Conservation (phyloP, 2,888 invertebrate species). For the Brachycybe producta region DNA sequence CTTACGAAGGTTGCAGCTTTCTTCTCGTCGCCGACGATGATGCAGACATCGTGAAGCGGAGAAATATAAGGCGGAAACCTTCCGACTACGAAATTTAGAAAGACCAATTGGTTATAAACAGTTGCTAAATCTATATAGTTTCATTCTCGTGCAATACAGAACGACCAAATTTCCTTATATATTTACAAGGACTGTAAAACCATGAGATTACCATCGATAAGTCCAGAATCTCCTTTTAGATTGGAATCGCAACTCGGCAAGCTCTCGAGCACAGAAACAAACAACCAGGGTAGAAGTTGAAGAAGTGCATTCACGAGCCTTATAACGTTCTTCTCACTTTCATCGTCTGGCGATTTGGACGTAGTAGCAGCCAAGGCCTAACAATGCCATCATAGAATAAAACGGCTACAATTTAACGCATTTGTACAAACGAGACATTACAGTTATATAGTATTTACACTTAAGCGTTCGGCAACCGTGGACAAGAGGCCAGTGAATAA, state of each 20-base stretch:
- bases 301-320: conserved; percentile 28
- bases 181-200: background rate
- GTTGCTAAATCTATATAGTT: background rate
- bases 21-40: conserved; percentile 47
- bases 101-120: background rate
- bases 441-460: too few species aligned
- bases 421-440: too few species aligned
- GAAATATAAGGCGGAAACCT: conserved; percentile 14
- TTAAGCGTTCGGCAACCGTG: too few species aligned
- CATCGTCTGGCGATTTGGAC: background rate
- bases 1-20: conserved; percentile 45
- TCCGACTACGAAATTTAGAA: background rate
- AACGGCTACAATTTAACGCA: too few species aligned
- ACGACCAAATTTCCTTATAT: background rate
- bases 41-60: conserved; percentile 43
- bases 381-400: too few species aligned
- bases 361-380: background rate
- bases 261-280: conserved; percentile 31
- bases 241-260: conserved; percentile 28
- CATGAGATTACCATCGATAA: conserved; percentile 2
- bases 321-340: conserved; percentile 30
- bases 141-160: too few species aligned
- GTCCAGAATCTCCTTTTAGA: background rate
- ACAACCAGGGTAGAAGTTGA: conserved; percentile 31
- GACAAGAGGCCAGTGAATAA: too few species aligned